Evolutionary conservation across 2,888 invertebrate genomes (phyloP).

Genomic region (Poecilus cupreus): DNA sequence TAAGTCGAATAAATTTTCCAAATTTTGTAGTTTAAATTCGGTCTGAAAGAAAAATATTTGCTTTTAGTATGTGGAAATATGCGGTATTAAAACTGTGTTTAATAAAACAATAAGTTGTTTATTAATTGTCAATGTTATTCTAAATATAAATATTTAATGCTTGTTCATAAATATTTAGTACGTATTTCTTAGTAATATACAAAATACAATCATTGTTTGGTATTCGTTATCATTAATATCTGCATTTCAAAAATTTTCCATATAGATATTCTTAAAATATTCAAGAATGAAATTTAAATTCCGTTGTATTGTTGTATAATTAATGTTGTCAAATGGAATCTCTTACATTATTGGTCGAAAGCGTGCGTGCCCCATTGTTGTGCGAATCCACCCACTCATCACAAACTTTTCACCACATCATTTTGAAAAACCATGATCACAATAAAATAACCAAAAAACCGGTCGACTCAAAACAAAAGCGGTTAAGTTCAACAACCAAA

Average conservation of each 20-base stretch:
- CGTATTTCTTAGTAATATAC: neutral
- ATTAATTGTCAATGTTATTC: neutral
- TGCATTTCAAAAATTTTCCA: neutral
- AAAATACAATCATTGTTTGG: neutral
- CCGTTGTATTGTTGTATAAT: no score
- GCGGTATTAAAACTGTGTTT: neutral
- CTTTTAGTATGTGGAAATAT: neutral
- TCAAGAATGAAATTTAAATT: no score
- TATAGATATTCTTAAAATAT: neutral
- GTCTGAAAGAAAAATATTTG: conserved; percentile 75
- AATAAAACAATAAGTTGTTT: no score
- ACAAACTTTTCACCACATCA: neutral
- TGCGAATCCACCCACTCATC: neutral
- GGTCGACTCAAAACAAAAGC: conserved; percentile 1
- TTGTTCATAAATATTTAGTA: neutral
- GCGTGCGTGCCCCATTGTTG: conserved; percentile 15
- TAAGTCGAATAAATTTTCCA: conserved; percentile 83
- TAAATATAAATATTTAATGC: neutral
- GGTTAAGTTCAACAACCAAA: conserved; percentile 9
- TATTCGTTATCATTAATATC: neutral
- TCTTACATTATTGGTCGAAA: conserved; percentile 12
- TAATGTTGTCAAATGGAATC: neutral
- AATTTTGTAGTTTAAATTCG: conserved; percentile 83
- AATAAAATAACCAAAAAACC: conserved; percentile 3
- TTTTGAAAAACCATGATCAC: neutral